These are phyloP conservation scores for Poecilia latipinna DNA, from an alignment of 2,113 vertebrate genomes.

Conservation along the genomic window DNA sequence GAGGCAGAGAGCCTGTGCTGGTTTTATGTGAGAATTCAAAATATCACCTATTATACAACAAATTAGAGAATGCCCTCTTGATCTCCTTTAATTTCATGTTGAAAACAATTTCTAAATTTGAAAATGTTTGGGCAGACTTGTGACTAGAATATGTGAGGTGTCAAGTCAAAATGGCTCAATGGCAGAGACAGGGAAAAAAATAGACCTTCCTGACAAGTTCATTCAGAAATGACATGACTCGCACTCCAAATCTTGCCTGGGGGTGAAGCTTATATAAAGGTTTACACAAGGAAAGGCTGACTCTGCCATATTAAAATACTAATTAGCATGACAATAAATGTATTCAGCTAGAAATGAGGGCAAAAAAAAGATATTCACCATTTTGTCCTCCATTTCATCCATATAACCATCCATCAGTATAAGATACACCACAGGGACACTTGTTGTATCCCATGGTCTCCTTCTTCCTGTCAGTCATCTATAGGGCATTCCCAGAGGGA, in stretches of 20 bases:
- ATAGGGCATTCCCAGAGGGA: background rate
- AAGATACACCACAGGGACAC: slow-evolving; percentile 5
- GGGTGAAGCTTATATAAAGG: too few species aligned
- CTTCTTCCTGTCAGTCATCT: slow-evolving; percentile 11
- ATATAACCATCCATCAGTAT: background rate
- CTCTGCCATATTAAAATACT: background rate
- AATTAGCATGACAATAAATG: slow-evolving; percentile 1
- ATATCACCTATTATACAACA: slow-evolving; percentile 11
- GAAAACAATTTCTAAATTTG: background rate
- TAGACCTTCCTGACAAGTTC: background rate
- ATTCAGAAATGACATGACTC: slow-evolving; percentile 10
- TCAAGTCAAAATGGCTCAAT: slow-evolving; percentile 1
- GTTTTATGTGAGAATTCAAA: slow-evolving; percentile 26
- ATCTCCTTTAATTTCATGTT: background rate
- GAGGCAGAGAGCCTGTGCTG: slow-evolving; percentile 11
- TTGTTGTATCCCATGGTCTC: background rate
- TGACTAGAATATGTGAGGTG: background rate
- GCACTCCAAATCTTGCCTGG: background rate
- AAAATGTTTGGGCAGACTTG: background rate
- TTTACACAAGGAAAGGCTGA: background rate
- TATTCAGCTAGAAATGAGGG: background rate
- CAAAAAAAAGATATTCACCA: too few species aligned
- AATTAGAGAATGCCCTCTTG: background rate
- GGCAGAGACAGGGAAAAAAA: background rate
- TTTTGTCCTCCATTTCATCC: too few species aligned